A percentile compares a stretch with the other conserved stretches of the same genome.
phyloP scores from a whole-genome alignment of 2,113 vertebrate species.

The Ammodramus savannarum region DNA sequence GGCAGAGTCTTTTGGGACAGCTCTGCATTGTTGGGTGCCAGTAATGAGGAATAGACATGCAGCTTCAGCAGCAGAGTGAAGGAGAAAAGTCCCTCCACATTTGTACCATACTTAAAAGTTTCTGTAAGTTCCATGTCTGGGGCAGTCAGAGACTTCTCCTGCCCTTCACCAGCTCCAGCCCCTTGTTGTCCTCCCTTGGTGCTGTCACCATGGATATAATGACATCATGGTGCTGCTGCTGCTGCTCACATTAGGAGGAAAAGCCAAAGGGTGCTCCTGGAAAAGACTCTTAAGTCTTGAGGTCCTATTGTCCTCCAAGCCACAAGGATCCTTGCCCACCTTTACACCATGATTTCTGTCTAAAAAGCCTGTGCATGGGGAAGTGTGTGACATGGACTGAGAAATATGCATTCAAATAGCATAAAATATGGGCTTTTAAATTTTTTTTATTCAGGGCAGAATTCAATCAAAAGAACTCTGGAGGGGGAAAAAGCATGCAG shows the following conservation, averaged over 20 bases:
- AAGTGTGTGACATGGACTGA: not conserved
- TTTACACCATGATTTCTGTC: not conserved
- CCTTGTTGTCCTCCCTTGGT: not conserved
- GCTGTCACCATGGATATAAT: not conserved
- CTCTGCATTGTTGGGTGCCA: not conserved
- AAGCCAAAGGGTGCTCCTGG: not conserved
- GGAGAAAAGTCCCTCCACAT: not conserved
- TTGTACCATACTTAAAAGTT: not conserved
- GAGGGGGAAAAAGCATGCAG: not conserved
- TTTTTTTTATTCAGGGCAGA: not conserved
- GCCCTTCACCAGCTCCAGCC: not conserved
- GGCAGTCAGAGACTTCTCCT: not conserved
- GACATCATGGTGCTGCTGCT: not conserved
- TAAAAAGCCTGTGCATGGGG: not conserved
- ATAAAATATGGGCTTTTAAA: not conserved
- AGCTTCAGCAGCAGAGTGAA: not conserved
- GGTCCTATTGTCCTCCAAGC: not conserved
- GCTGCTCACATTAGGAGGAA: not conserved
- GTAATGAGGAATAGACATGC: not conserved
- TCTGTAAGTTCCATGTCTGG: not conserved
- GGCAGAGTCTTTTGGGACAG: not conserved
- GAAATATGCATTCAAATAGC: not conserved
- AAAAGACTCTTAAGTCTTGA: not conserved
- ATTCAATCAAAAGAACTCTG: conserved; percentile 29
- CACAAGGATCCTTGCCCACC: not conserved